These are phyloP conservation scores for Papilio gigon DNA, from an alignment of 2,888 invertebrate species.

Conservation along the genomic window DNA sequence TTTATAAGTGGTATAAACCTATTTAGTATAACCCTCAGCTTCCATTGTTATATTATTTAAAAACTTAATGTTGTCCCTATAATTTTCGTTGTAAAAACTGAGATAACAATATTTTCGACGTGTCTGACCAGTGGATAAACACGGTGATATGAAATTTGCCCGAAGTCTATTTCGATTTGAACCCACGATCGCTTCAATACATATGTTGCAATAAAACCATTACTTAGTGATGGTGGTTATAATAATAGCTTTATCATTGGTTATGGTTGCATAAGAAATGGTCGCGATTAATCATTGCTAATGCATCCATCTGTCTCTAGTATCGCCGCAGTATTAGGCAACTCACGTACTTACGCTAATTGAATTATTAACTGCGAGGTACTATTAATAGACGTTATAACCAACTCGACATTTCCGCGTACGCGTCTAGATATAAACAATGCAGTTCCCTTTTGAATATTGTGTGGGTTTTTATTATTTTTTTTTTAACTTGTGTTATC, in stretches of 20 bases:
- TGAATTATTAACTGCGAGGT: slow-evolving; percentile 25
- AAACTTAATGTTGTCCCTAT: not conserved
- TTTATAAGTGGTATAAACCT: too few relatives aligned
- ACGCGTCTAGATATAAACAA: not conserved
- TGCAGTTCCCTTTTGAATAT: not conserved
- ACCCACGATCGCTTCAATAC: not conserved
- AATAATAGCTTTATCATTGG: slow-evolving; percentile 25
- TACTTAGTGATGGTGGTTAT: slow-evolving; percentile 13
- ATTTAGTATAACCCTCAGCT: too few relatives aligned
- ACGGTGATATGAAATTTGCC: too few relatives aligned
- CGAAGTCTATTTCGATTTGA: not conserved
- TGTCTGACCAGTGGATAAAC: too few relatives aligned
- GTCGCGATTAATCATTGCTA: slow-evolving; percentile 39
- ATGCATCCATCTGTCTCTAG: slow-evolving; percentile 40
- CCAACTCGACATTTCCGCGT: slow-evolving; percentile 13
- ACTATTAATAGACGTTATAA: slow-evolving; percentile 17
- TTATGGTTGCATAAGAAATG: slow-evolving; percentile 32
- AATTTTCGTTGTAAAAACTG: not conserved
- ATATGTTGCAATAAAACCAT: slow-evolving; percentile 2
- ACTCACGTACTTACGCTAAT: slow-evolving; percentile 34
- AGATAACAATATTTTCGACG: not conserved
- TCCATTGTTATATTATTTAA: not conserved
- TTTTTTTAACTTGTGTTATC: not conserved
- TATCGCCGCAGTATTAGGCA: slow-evolving; percentile 38
- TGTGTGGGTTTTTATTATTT: not conserved